Conservation (phyloP, 2,113 vertebrate species). For the Oxyura jamaicensis region DNA sequence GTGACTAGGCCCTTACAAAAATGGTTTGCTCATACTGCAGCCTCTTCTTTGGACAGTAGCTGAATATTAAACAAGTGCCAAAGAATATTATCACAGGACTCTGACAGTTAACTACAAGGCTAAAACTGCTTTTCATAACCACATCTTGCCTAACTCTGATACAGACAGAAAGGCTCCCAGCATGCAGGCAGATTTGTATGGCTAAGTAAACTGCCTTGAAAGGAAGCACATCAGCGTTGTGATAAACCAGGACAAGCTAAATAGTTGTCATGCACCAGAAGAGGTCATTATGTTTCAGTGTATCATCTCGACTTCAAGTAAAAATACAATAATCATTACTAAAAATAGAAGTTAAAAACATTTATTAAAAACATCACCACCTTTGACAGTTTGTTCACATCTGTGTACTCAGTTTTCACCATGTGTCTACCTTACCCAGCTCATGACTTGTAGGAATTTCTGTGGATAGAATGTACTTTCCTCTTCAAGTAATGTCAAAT, state of each 20-base stretch:
- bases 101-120: neutral
- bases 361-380: neutral
- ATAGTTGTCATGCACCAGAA: neutral
- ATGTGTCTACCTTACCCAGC: conserved; percentile 86
- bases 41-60: neutral
- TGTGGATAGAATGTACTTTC: conserved; percentile 86
- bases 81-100: neutral
- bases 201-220: neutral
- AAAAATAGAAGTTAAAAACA: neutral
- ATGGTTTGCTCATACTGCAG: neutral
- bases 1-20: neutral
- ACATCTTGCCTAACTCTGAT: neutral
- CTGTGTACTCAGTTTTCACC: neutral
- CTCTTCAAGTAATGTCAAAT: conserved; percentile 81
- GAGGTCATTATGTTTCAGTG: neutral
- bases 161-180: neutral
- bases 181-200: neutral
- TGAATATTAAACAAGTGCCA: neutral
- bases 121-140: neutral
- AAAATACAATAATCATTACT: neutral
- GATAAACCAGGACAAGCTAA: neutral
- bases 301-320: neutral
- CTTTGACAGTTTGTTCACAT: neutral
- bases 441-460: conserved; percentile 95
- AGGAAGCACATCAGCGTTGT: neutral